A percentile compares a stretch with the other conserved stretches of the same genome.
phyloP scores from a whole-genome alignment of 2,797 vertebrate genomes.

The Phataginus tricuspis region DNA sequence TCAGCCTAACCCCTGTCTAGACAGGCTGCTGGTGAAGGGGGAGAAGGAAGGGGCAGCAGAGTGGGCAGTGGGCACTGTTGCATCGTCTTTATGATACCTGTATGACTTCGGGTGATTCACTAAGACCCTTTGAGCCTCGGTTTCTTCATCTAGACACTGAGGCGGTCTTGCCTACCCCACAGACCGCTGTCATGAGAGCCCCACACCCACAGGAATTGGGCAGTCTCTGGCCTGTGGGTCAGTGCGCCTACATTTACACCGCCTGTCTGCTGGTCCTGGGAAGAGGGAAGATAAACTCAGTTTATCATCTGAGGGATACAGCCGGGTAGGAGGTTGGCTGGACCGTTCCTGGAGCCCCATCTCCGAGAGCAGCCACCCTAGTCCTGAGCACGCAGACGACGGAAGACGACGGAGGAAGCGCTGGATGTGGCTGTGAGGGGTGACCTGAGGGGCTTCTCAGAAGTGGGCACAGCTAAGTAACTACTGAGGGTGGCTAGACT shows the following conservation, averaged over 20 bases:
- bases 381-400: background rate
- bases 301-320: background rate
- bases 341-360: background rate
- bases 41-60: background rate
- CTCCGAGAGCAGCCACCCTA: background rate
- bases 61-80: background rate
- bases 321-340: background rate
- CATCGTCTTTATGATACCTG: background rate
- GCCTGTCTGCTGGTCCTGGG: background rate
- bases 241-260: background rate
- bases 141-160: background rate
- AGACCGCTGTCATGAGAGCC: rapidly evolving
- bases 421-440: background rate
- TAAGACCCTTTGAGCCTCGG: background rate
- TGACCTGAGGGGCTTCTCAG: background rate
- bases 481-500: no score
- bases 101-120: background rate
- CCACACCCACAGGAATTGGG: background rate
- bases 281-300: background rate
- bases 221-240: background rate
- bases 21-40: background rate
- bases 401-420: no score
- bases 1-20: background rate
- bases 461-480: no score
- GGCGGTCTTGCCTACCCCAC: background rate